These are phyloP conservation scores for Hippocampus kuda DNA, from an alignment of 2,797 vertebrate species.

Conservation along the genomic window DNA sequence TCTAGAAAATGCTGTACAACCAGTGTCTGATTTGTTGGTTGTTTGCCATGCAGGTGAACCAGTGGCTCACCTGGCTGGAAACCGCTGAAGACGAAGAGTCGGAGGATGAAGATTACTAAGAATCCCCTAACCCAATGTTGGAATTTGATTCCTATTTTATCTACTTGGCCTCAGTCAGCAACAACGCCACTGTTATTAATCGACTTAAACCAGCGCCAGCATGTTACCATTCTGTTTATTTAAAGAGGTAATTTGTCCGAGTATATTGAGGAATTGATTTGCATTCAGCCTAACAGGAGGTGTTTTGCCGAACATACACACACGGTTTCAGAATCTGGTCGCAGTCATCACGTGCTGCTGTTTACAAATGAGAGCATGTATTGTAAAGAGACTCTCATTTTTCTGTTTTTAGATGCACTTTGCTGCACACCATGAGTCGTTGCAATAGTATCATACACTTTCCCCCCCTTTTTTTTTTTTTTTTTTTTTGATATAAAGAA, in stretches of 20 bases:
- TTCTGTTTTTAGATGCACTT: conserved; percentile 90
- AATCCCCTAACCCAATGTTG: conserved; percentile 73
- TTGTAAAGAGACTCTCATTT: conserved; percentile 73
- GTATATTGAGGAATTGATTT: not conserved
- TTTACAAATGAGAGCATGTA: conserved; percentile 49
- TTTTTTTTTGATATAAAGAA: conserved; percentile 64
- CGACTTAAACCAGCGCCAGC: conserved; percentile 70
- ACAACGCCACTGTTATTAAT: conserved; percentile 84
- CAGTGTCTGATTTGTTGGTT: not conserved
- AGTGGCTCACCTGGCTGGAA: conserved; percentile 99
- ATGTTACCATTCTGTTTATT: conserved; percentile 21
- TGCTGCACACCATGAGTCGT: conserved; percentile 91
- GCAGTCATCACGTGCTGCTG: conserved; percentile 60
- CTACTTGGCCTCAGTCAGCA: conserved; percentile 7
- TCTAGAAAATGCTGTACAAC: no score
- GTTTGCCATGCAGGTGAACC: conserved; percentile 78
- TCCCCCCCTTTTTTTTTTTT: conserved; percentile 68
- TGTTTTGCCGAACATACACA: conserved; percentile 58
- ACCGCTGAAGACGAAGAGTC: conserved; percentile 98
- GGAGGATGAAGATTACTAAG: conserved; percentile 93
- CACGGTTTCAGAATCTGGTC: conserved; percentile 62
- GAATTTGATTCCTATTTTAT: conserved; percentile 41
- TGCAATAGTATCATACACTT: conserved; percentile 79
- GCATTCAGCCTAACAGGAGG: conserved; percentile 28
- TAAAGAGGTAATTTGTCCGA: conserved; percentile 10